A percentile compares a stretch with the other conserved stretches of the same genome.
phyloP scores from a whole-genome alignment of 2,797 vertebrate species.

The Australoheros facetus region DNA sequence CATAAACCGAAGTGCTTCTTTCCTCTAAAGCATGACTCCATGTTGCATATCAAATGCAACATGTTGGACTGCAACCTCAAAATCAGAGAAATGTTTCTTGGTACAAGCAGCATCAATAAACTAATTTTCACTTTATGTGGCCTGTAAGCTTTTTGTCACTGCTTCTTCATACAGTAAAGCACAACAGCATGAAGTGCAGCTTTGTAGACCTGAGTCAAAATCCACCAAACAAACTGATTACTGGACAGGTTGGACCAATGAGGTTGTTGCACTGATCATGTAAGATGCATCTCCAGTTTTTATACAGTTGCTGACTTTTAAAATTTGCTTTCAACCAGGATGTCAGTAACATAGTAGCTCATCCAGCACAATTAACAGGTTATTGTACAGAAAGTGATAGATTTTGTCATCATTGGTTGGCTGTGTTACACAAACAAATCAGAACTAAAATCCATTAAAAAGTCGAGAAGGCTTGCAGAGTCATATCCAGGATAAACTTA shows the following conservation, averaged over 20 bases:
- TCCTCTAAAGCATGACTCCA: slow-evolving; percentile 34
- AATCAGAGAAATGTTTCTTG: slow-evolving; percentile 55
- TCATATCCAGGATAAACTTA: background rate
- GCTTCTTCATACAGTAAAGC: background rate
- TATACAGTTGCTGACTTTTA: background rate
- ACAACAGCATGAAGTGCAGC: background rate
- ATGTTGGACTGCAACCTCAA: slow-evolving; percentile 46
- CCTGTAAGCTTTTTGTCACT: background rate
- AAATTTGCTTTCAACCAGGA: background rate
- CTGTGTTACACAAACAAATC: background rate
- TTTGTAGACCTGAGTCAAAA: background rate
- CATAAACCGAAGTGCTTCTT: slow-evolving; percentile 39
- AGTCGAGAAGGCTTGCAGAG: background rate
- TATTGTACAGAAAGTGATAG: background rate
- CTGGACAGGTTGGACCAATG: background rate
- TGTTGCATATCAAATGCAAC: slow-evolving; percentile 47
- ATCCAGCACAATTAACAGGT: background rate
- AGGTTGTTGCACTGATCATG: background rate
- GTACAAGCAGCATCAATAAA: slow-evolving; percentile 81
- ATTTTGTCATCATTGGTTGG: background rate
- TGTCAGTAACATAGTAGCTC: background rate
- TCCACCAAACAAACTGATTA: background rate
- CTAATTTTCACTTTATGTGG: slow-evolving; percentile 58
- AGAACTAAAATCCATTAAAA: no score
- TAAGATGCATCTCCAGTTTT: background rate